Conservation (phyloP, 53 echinoderm and acorn worm genomes). For the Arbacia lixula region DNA sequence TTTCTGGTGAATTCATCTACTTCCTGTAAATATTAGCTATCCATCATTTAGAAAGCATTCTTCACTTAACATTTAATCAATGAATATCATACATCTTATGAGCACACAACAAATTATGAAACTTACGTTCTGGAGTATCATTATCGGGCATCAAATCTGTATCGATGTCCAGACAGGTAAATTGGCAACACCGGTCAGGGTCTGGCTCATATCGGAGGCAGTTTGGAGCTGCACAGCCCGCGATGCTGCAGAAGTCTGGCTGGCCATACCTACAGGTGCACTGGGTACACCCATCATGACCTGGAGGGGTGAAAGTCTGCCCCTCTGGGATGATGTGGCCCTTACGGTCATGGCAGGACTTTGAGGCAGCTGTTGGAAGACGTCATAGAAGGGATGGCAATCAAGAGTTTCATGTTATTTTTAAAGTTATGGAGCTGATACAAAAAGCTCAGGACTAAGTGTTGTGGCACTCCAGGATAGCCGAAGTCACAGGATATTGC, state of each 20-base stretch:
- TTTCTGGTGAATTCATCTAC: no score
- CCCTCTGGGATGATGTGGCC: slow-evolving; percentile 70
- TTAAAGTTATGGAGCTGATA: no score
- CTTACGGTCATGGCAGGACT: slow-evolving; percentile 76
- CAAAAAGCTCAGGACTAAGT: no score
- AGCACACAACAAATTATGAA: no score
- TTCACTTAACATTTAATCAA: no score
- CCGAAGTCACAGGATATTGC: no score
- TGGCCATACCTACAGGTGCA: slow-evolving; percentile 79
- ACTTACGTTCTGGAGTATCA: slow-evolving; percentile 34
- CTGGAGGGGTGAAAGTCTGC: slow-evolving; percentile 68
- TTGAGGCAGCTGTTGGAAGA: slow-evolving; percentile 63
- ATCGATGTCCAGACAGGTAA: slow-evolving; percentile 71
- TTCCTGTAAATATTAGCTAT: no score
- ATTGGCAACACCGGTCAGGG: slow-evolving; percentile 79
- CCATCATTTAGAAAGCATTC: no score
- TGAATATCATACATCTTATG: no score
- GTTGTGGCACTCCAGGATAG: no score
- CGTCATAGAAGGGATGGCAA: no score
- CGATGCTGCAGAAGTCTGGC: slow-evolving; percentile 75
- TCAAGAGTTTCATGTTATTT: no score
- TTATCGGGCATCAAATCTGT: slow-evolving; percentile 1
- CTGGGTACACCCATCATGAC: slow-evolving; percentile 72
- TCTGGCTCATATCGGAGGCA: slow-evolving; percentile 72
- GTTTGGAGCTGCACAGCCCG: slow-evolving; percentile 78